phyloP scores from a whole-genome alignment of 1,140 invertebrate genomes.

The Dysdera silvatica region DNA sequence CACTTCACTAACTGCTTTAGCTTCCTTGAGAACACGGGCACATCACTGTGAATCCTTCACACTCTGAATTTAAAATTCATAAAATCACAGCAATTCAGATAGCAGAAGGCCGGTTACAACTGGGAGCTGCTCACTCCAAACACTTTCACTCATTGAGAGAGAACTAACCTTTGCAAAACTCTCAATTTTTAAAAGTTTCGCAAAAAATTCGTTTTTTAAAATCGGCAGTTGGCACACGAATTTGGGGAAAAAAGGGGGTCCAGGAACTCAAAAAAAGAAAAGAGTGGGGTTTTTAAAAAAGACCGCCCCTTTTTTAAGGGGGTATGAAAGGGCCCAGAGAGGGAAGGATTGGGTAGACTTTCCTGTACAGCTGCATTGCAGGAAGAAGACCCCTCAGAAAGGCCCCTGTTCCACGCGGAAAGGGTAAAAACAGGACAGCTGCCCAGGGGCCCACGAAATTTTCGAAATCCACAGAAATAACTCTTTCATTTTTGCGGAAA shows the following conservation, averaged over 20 bases:
- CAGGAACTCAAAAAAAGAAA: not conserved
- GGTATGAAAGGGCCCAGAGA: constrained; percentile 10
- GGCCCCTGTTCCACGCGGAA: not conserved
- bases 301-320: not conserved
- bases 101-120: not conserved
- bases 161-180: constrained; percentile 11
- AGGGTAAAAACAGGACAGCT: not conserved
- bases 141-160: constrained; percentile 23
- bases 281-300: not conserved
- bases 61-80: no score
- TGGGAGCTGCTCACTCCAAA: constrained; percentile 5
- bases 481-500: constrained; percentile 1
- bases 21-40: not conserved
- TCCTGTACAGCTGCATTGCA: constrained; percentile 24
- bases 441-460: not conserved
- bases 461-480: not conserved
- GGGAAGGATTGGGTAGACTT: constrained; percentile 17
- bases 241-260: not conserved
- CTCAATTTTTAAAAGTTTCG: constrained; percentile 3
- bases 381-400: not conserved
- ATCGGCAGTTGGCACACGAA: constrained; percentile 18
- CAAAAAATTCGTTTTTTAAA: no score
- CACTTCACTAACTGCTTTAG: no score
- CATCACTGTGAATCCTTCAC: no score
- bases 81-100: not conserved